Conservation (phyloP, 2,797 vertebrate genomes). For the Ataeniobius toweri region DNA sequence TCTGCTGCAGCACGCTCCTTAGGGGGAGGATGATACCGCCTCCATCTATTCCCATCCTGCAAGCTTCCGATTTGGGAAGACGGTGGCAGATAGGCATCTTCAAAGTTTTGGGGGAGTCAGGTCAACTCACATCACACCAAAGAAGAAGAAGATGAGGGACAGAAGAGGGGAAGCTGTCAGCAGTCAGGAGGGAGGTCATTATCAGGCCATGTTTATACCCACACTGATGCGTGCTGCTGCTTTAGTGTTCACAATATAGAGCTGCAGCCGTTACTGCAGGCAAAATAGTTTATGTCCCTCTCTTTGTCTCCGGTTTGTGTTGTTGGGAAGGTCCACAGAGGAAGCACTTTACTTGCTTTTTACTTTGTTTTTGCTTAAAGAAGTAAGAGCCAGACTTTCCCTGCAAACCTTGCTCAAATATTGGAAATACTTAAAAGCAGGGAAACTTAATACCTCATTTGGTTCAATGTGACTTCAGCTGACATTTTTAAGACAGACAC, state of each 20-base stretch:
- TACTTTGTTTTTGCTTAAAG: slow-evolving; percentile 53
- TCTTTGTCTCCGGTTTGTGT: slow-evolving; percentile 32
- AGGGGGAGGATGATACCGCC: slow-evolving; percentile 67
- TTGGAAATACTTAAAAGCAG: slow-evolving; percentile 43
- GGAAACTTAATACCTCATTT: slow-evolving; percentile 29
- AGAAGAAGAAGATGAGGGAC: slow-evolving; percentile 51
- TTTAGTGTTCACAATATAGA: slow-evolving; percentile 68
- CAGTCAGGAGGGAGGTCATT: slow-evolving; percentile 83
- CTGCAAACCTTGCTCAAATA: slow-evolving; percentile 45
- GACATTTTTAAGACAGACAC: not conserved
- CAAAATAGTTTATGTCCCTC: slow-evolving; percentile 51
- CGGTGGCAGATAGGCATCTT: slow-evolving; percentile 73
- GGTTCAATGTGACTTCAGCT: slow-evolving; percentile 12
- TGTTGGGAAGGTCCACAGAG: slow-evolving; percentile 38
- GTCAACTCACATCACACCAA: slow-evolving; percentile 51
- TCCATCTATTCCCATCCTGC: slow-evolving; percentile 65
- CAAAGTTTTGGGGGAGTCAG: slow-evolving; percentile 64
- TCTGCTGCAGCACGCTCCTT: slow-evolving; percentile 62
- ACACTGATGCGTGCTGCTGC: slow-evolving; percentile 56
- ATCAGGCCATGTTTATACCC: slow-evolving; percentile 72
- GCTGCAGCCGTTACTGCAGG: slow-evolving; percentile 58
- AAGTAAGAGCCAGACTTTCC: slow-evolving; percentile 58
- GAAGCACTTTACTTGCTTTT: slow-evolving; percentile 55
- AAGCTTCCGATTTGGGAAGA: slow-evolving; percentile 69
- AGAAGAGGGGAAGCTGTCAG: slow-evolving; percentile 54